Base-by-base conservation (phyloP, 2,113 vertebrate genomes). In the Quiscalus mexicanus region DNA sequence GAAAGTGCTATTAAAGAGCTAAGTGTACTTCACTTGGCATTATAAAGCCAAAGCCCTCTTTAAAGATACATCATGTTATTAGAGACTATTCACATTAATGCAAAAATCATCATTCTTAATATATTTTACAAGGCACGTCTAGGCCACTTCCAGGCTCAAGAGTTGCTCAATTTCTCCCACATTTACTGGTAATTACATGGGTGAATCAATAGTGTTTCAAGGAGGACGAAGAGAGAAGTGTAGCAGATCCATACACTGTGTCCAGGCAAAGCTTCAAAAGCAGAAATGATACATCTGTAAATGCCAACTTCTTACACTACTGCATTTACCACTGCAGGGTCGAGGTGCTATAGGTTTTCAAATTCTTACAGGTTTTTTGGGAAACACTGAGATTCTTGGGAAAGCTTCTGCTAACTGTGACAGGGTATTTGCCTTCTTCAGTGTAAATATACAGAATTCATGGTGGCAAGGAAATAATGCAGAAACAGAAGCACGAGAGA, bases 11-110 rank as follows among this genome's bases (percentile, higher is more conserved):
- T 96, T 96, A 96, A 96, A 96, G 81, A 94, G 93, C 94, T 95
- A 97, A 97, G 84, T 96, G 94, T 96, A 93, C 81, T 96, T 87
- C 91, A 83, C 93, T 95, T 93, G 95, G 85, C 93, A 96, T 93
- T 96, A 96, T 94, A 89, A 95, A 96, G 74, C 87, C 94, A 94
- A 93, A 93, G 89, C 91, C 84, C 89, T 91, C 84, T 96, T 96
- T 95, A 96, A 94, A 95, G 70, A 94, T 89, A 93, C 89, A 94
- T 96, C 95, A 96, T 83, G 91, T 94, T 96, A 93, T 96, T 97
- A 95, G 62, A 89, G 89, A 47, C 91, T 76, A 62, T 91, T 96
- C 95, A 69, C 89, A 76, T 95, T 93, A 97, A 93, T 87, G 94
- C 82, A 87, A 93, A 96, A 87, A 85, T 96, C 91, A 90, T 95